Percentiles rank a stretch among this genome's conserved stretches.
phyloP scores from a whole-genome alignment of 2,797 vertebrate species.

The Odontamblyopus rebecca region DNA sequence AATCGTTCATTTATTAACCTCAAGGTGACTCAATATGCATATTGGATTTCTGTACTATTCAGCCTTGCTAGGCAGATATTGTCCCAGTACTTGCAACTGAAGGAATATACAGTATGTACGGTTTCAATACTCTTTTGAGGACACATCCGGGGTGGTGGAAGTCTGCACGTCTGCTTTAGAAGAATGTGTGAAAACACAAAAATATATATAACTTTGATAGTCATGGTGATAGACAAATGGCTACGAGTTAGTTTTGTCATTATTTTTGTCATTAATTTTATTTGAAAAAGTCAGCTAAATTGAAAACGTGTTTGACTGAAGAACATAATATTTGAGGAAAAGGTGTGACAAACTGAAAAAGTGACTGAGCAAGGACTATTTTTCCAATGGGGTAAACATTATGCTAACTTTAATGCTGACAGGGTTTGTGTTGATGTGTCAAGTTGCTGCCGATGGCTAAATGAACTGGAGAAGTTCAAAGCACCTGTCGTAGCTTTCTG shows the following conservation, averaged over 20 bases:
- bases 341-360: background rate
- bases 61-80: background rate
- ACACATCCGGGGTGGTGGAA: background rate
- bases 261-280: background rate
- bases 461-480: slow-evolving; percentile 8
- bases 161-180: background rate
- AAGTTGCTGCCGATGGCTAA: slow-evolving; percentile 8
- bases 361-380: background rate
- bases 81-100: background rate
- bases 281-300: background rate
- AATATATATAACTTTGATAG: background rate
- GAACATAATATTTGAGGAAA: background rate
- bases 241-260: background rate
- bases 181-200: too few relatives aligned
- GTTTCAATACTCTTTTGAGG: background rate
- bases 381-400: slow-evolving; percentile 1
- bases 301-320: background rate
- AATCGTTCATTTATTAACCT: background rate
- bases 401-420: slow-evolving; percentile 9
- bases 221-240: too few relatives aligned
- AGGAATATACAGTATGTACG: too few relatives aligned
- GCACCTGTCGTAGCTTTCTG: slow-evolving; percentile 31
- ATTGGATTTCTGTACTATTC: background rate
- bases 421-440: slow-evolving; percentile 26
- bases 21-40: background rate